Evolutionary conservation across 2,113 vertebrate species (phyloP).

Genomic region (Eubucco bourcierii): DNA sequence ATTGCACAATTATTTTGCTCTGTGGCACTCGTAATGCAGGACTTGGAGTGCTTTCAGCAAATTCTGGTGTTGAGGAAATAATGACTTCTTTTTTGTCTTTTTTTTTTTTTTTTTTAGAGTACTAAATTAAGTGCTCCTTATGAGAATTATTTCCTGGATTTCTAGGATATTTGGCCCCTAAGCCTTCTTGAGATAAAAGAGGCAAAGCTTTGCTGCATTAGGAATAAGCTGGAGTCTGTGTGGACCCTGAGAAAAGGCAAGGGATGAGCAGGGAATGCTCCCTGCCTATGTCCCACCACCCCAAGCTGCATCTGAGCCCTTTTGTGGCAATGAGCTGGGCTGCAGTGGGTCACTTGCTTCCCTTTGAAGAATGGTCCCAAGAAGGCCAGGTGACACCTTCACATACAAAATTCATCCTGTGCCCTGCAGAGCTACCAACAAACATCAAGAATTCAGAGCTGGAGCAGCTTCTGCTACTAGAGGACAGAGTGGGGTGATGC

Average conservation of each 20-base stretch:
- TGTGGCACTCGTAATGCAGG: slow-evolving; percentile 39
- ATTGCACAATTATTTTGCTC: slow-evolving; percentile 77
- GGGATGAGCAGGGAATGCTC: neutral
- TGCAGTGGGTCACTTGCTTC: neutral
- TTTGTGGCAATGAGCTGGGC: neutral
- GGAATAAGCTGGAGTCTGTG: neutral
- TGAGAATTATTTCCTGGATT: slow-evolving; percentile 56
- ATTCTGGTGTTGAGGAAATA: slow-evolving; percentile 69
- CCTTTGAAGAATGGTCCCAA: neutral
- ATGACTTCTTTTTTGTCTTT: slow-evolving; percentile 7
- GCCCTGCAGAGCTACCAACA: neutral
- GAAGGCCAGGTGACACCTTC: neutral
- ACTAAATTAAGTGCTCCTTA: slow-evolving; percentile 69
- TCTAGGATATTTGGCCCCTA: slow-evolving; percentile 61
- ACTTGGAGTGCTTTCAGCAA: slow-evolving; percentile 77
- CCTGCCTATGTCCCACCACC: neutral
- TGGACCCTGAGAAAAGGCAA: neutral
- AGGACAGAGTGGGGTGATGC: neutral
- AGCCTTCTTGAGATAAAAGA: neutral
- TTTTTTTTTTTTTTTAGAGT: neutral
- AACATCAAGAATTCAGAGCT: neutral
- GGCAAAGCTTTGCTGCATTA: neutral
- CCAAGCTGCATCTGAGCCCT: neutral
- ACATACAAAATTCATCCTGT: neutral
- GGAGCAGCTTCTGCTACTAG: neutral